phyloP scores from a whole-genome alignment of 1,140 invertebrate genomes.

The Drosophila tani region DNA sequence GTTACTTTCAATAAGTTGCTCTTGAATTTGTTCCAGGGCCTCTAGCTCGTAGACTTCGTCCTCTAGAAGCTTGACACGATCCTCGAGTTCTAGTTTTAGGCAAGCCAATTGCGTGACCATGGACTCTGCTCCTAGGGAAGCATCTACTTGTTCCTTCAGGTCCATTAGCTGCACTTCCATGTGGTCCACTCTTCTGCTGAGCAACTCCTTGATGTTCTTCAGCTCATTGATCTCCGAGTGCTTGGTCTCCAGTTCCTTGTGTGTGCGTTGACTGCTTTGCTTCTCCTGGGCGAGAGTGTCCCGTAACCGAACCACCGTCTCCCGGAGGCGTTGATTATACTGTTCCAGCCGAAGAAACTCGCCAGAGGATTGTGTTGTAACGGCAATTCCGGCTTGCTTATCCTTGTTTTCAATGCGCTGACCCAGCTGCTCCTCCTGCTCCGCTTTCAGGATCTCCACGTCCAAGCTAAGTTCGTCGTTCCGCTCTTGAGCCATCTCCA shows the following conservation, averaged over 20 bases:
- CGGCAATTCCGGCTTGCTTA: constrained; percentile 40
- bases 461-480: constrained; percentile 96
- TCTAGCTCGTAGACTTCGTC: constrained; percentile 95
- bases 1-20: constrained; percentile 91
- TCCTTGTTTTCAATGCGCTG: constrained; percentile 72
- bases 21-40: constrained; percentile 92
- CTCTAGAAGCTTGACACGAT: constrained; percentile 93
- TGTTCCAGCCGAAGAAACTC: constrained; percentile 97
- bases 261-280: constrained; percentile 93
- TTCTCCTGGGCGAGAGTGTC: constrained; percentile 98
- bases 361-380: constrained; percentile 87
- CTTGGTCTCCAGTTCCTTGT: constrained; percentile 96
- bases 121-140: constrained; percentile 97
- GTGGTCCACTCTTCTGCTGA: constrained; percentile 90
- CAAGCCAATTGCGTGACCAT: constrained; percentile 98
- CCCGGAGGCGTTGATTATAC: constrained; percentile 95
- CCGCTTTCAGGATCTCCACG: constrained; percentile 95
- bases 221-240: constrained; percentile 94
- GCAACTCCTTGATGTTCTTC: constrained; percentile 93
- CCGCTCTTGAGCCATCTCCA: constrained; percentile 94
- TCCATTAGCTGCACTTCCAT: constrained; percentile 95
- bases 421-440: constrained; percentile 87
- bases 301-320: constrained; percentile 95
- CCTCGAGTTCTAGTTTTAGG: constrained; percentile 96
- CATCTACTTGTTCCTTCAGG: constrained; percentile 90